phyloP scores from a whole-genome alignment of 1,140 invertebrate species.

The Aricia agestis region DNA sequence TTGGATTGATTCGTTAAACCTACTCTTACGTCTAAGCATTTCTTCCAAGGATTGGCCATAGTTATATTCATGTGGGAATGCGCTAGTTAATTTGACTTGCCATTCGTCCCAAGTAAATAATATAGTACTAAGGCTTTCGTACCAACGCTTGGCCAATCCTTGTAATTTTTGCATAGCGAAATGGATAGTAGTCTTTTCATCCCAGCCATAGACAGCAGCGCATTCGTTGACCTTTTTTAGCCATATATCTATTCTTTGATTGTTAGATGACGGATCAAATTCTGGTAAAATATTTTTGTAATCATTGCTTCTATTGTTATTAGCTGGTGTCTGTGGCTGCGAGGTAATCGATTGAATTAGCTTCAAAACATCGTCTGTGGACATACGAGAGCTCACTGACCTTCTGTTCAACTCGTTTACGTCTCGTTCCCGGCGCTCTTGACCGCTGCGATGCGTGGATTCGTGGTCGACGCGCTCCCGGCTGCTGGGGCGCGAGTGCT shows the following conservation, averaged over 20 bases:
- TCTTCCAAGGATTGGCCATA: constrained; percentile 40
- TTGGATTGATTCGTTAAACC: constrained; percentile 35
- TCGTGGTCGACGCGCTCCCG: too few species aligned
- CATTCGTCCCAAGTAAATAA: constrained; percentile 34
- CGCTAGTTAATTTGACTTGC: constrained; percentile 33
- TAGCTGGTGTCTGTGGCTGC: background rate
- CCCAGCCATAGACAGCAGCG: constrained; percentile 33
- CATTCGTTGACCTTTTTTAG: constrained; percentile 35
- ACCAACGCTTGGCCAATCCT: constrained; percentile 35
- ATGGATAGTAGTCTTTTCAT: constrained; percentile 32
- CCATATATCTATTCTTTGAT: constrained; percentile 29
- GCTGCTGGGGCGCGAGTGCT: too few species aligned
- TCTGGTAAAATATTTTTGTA: constrained; percentile 31
- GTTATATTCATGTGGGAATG: constrained; percentile 37
- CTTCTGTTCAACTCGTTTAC: background rate
- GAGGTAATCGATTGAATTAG: background rate
- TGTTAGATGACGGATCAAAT: constrained; percentile 28
- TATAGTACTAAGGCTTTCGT: constrained; percentile 31
- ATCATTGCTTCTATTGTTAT: constrained; percentile 14
- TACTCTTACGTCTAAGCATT: constrained; percentile 34
- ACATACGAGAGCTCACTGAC: background rate
- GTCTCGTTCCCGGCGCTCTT: too few species aligned
- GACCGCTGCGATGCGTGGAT: too few species aligned
- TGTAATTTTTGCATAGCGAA: constrained; percentile 37
- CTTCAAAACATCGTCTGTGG: background rate